phyloP scores from a whole-genome alignment of 1,140 invertebrate genomes.

The Pemphigus obesinymphae region DNA sequence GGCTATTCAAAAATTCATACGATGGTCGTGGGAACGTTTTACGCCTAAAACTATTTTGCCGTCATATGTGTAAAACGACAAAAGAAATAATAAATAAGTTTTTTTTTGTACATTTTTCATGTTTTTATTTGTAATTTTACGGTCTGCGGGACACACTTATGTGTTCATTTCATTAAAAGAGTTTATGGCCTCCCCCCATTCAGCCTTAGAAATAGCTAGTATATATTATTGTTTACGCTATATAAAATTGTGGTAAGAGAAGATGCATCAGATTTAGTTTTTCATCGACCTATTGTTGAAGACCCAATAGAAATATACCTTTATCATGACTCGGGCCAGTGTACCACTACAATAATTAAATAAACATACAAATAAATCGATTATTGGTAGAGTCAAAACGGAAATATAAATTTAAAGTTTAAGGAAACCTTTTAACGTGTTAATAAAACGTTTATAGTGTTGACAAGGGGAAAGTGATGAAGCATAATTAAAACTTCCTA shows the following conservation, averaged over 20 bases:
- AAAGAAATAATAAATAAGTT: slow-evolving; percentile 12
- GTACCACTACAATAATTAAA: neutral
- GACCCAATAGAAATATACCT: too few species aligned
- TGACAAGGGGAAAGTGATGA: neutral
- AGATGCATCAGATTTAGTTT: neutral
- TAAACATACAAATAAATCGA: neutral
- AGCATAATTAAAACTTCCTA: neutral
- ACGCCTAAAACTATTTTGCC: neutral
- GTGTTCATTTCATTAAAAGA: slow-evolving; percentile 9
- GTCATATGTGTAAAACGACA: slow-evolving; percentile 9
- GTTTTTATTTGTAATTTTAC: slow-evolving; percentile 35
- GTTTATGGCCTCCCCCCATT: neutral
- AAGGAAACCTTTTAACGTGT: neutral
- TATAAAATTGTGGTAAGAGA: neutral
- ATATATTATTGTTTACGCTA: neutral
- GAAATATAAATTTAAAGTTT: neutral
- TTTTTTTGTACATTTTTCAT: slow-evolving; percentile 21
- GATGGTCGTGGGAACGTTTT: slow-evolving; percentile 12
- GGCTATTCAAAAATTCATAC: slow-evolving; percentile 5
- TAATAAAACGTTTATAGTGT: neutral
- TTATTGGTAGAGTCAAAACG: neutral
- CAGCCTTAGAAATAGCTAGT: neutral
- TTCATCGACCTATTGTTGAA: neutral
- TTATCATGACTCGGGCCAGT: too few species aligned
- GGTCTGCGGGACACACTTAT: slow-evolving; percentile 20